These are phyloP conservation scores for Sphenopsis melanotis DNA, from an alignment of 2,797 vertebrate species.

Conservation along the genomic window DNA sequence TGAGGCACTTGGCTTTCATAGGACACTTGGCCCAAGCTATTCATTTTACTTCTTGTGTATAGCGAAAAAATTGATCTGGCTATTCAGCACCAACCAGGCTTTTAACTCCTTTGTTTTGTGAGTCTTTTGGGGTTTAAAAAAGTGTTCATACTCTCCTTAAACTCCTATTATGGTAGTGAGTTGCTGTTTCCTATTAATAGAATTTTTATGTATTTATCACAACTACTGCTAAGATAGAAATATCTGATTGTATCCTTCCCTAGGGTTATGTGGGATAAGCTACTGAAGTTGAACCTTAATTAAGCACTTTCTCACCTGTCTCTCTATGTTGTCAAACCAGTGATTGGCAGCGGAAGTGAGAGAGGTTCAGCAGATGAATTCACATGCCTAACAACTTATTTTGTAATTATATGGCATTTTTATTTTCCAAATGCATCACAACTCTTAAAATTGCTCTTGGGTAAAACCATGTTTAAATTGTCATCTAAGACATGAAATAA, in stretches of 20 bases:
- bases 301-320: background rate
- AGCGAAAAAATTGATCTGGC: background rate
- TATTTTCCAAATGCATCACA: background rate
- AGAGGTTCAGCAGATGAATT: background rate
- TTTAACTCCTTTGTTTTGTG: background rate
- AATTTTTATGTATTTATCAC: background rate
- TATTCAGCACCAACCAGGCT: background rate
- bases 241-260: background rate
- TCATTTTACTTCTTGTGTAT: background rate
- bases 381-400: background rate
- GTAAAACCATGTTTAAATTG: background rate
- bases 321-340: background rate
- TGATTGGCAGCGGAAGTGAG: background rate
- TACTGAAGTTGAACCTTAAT: background rate
- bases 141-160: background rate
- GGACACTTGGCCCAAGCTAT: background rate
- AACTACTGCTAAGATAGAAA: background rate
- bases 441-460: background rate
- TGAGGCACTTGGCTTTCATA: background rate
- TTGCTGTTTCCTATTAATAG: background rate
- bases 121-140: background rate
- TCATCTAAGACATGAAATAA: background rate
- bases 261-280: background rate
- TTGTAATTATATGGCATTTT: background rate
- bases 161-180: background rate